Base-by-base conservation (phyloP, 1,140 invertebrate genomes). In the Himalopsyche phryganea region DNA sequence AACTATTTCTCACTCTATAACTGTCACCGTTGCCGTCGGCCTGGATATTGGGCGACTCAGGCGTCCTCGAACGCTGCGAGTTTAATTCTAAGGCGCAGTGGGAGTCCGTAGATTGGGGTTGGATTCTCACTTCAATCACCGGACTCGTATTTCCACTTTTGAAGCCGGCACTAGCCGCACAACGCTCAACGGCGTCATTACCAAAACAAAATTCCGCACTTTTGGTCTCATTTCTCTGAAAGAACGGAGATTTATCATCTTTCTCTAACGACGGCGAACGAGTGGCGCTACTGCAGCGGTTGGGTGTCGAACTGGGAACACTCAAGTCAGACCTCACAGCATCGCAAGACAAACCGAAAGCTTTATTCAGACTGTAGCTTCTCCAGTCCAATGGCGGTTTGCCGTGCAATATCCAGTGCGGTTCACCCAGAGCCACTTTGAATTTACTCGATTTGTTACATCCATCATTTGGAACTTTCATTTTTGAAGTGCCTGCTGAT, bases 181-280 rank as follows among this genome's bases (percentile, higher is more conserved):
- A 17, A 3, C 35, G 23, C 32, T 53, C 47, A 2, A 11, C 42
- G 6, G 47, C 49, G 41, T 40, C 33, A 13, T 20, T 13, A 13
- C 48, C 48, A 33, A 17, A 46, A 38, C 44, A 15, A 33, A 54
- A 58, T 1, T 32, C 49, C 20, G 57, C 56, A 1, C 45, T 50
- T 1, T 23, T 20, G 6, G 48, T 20, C 17, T 41, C 20, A 1
- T 54, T 50, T 10, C 13, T 54, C 6, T 35, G n/a, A 23, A 71
- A 50, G 35, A 75, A 74, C 1, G 76, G 76, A 0, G 72, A 73
- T 45, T 72, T 76, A 4, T 78, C 75, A 70, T 78, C 75, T 59
- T 78, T 77, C 58, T 78, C 75, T 9, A 78, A 66, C 1, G 75
- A 77, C 0, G 76, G 76, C 0, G 76, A 78, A 20, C 76, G 61